Percentiles rank a stretch among this genome's conserved stretches.
phyloP scores from a whole-genome alignment of 2,797 vertebrate genomes.

The Nasua narica region DNA sequence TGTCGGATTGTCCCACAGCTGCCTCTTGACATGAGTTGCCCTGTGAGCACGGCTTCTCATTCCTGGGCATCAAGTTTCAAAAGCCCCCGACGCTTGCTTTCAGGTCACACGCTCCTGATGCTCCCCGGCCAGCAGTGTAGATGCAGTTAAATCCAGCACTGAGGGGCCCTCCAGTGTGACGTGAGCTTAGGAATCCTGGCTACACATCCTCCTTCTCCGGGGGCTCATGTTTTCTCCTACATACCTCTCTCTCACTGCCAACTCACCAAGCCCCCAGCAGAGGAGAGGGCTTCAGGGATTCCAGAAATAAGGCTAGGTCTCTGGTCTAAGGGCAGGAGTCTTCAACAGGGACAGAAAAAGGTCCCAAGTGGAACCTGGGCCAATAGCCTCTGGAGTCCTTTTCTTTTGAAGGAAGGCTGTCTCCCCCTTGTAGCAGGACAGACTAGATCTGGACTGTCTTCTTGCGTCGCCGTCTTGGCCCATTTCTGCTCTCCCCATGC shows the following conservation, averaged over 20 bases:
- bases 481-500: not conserved
- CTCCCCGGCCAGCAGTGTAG: not conserved
- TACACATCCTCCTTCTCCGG: not conserved
- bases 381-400: not conserved
- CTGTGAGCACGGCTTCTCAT: too few species aligned
- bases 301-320: not conserved
- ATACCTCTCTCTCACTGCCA: not conserved
- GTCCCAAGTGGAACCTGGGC: not conserved
- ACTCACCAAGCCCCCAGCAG: not conserved
- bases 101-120: fast-evolving
- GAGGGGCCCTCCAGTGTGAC: fast-evolving
- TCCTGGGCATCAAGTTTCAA: not conserved
- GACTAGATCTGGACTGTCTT: not conserved
- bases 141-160: not conserved
- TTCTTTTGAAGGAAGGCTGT: not conserved
- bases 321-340: too few species aligned
- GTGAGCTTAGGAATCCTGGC: fast-evolving
- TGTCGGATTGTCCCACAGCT: not conserved
- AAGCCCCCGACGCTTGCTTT: not conserved
- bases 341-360: not conserved
- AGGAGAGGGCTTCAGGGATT: not conserved
- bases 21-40: not conserved
- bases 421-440: not conserved
- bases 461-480: fast-evolving
- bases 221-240: not conserved